These are phyloP conservation scores for Drymonia ruficornis DNA, from an alignment of 2,888 invertebrate species.

Conservation along the genomic window DNA sequence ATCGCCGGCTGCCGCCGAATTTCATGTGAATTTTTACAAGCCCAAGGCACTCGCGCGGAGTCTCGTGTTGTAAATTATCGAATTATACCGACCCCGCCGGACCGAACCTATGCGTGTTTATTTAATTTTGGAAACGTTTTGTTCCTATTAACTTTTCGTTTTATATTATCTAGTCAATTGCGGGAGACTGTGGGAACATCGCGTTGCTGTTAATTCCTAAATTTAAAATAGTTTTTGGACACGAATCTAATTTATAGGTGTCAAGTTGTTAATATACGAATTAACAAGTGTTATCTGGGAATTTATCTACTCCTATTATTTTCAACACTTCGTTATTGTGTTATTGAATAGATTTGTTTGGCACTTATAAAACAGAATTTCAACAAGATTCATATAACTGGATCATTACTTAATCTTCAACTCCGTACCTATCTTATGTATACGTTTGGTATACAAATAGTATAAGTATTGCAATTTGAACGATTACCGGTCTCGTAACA, in stretches of 20 bases:
- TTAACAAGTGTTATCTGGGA: slow-evolving; percentile 31
- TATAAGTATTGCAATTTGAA: slow-evolving; percentile 21
- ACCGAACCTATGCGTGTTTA: slow-evolving; percentile 75
- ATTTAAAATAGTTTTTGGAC: slow-evolving; percentile 63
- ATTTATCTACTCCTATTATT: slow-evolving; percentile 13
- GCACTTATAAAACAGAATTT: not conserved
- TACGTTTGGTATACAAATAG: slow-evolving; percentile 4
- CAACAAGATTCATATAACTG: not conserved
- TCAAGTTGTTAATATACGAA: slow-evolving; percentile 57
- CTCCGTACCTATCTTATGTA: not conserved
- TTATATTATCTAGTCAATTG: slow-evolving; percentile 55
- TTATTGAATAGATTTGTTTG: not conserved
- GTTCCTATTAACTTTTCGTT: slow-evolving; percentile 66
- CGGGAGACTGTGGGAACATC: slow-evolving; percentile 66
- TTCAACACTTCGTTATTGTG: not conserved
- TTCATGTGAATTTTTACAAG: slow-evolving; percentile 75
- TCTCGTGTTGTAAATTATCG: slow-evolving; percentile 73
- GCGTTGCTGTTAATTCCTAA: slow-evolving; percentile 52
- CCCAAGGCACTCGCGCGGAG: slow-evolving; percentile 57
- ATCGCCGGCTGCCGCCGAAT: slow-evolving; percentile 73
- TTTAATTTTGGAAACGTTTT: slow-evolving; percentile 76
- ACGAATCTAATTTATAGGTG: slow-evolving; percentile 67
- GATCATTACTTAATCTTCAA: not conserved
- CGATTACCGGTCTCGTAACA: slow-evolving; percentile 35
- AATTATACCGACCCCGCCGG: slow-evolving; percentile 69